A percentile compares a stretch with the other conserved stretches of the same genome.
phyloP scores from a whole-genome alignment of 2,797 vertebrate species.

The Euphonia xanthogaster region DNA sequence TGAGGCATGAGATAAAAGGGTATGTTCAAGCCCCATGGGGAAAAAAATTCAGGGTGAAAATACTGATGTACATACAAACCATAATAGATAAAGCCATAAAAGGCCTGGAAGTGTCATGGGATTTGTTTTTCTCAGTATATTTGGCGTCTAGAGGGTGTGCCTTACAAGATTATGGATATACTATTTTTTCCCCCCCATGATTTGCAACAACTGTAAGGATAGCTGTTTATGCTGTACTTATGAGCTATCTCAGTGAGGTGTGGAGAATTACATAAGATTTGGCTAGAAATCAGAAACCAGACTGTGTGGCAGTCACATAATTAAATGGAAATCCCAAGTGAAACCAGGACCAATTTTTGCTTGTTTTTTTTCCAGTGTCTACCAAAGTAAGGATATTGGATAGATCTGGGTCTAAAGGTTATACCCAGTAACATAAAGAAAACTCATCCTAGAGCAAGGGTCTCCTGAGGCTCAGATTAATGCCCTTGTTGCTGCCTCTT shows the following conservation, averaged over 20 bases:
- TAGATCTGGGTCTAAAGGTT: neutral
- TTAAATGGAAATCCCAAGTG: neutral
- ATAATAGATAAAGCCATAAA: neutral
- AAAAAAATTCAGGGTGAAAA: neutral
- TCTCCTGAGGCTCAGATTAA: neutral
- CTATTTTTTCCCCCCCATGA: accelerated
- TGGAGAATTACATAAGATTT: neutral
- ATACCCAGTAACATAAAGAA: neutral
- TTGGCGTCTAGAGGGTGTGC: neutral
- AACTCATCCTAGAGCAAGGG: neutral
- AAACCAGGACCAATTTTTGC: neutral
- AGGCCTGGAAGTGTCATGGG: neutral
- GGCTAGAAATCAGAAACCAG: neutral
- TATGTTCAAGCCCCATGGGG: neutral
- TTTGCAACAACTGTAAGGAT: neutral
- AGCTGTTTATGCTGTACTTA: neutral
- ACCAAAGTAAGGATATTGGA: neutral
- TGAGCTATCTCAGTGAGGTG: neutral
- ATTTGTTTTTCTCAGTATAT: neutral
- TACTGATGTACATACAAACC: neutral
- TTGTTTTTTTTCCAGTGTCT: neutral
- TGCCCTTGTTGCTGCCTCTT: neutral
- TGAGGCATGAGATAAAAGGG: neutral
- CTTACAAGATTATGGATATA: neutral
- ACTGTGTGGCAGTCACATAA: neutral